These are phyloP conservation scores for Alectoris magna DNA, from an alignment of 2,797 vertebrate species.

Conservation along the genomic window DNA sequence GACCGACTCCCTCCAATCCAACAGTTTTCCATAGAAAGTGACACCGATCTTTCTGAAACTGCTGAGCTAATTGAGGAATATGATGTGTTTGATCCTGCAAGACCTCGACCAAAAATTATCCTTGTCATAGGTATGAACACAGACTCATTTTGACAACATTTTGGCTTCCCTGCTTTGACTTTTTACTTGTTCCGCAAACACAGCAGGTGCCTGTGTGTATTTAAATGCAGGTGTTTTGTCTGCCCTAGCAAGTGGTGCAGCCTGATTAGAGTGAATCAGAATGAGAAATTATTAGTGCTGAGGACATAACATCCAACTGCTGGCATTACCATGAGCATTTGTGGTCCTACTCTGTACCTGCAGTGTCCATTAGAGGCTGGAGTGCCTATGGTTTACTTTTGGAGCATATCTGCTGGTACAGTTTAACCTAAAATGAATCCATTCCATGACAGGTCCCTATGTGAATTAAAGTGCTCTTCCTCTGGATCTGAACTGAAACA, in stretches of 20 bases:
- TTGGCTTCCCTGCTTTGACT: neutral
- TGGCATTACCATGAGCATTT: neutral
- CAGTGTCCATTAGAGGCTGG: neutral
- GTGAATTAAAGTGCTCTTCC: neutral
- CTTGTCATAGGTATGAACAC: constrained; percentile 92
- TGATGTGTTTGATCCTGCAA: constrained; percentile 93
- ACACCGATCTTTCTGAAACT: constrained; percentile 97
- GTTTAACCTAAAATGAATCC: neutral
- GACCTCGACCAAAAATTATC: constrained; percentile 94
- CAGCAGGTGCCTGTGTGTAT: neutral
- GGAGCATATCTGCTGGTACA: neutral
- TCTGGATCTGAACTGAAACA: neutral
- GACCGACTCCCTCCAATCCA: constrained; percentile 97
- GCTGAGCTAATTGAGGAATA: constrained; percentile 98
- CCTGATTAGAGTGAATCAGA: neutral
- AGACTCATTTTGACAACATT: neutral
- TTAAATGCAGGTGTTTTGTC: neutral
- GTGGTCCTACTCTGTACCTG: neutral
- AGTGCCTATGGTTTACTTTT: neutral
- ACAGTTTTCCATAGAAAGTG: constrained; percentile 98
- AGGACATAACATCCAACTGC: neutral
- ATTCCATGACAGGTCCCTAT: neutral
- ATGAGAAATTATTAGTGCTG: neutral
- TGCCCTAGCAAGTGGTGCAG: neutral
- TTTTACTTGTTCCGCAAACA: neutral